These are phyloP conservation scores for Drosophila orosa DNA, from an alignment of 1,140 invertebrate species.

Conservation along the genomic window DNA sequence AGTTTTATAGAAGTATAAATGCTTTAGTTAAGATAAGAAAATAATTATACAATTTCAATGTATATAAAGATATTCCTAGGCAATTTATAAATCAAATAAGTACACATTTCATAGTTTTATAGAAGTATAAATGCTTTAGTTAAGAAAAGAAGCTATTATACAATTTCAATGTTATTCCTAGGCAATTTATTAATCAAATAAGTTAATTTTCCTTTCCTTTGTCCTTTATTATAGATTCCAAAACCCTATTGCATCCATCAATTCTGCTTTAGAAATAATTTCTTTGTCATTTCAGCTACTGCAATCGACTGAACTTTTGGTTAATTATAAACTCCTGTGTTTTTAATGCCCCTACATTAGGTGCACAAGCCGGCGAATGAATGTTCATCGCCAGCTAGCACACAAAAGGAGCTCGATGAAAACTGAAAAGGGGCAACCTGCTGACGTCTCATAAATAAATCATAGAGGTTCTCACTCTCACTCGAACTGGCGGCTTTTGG, in stretches of 20 bases:
- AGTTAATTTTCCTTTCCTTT: background rate
- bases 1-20: background rate
- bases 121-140: background rate
- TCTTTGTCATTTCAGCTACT: background rate
- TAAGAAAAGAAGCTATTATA: too few species aligned
- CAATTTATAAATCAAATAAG: too few species aligned
- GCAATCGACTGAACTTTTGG: constrained; percentile 17
- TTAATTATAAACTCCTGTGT: constrained; percentile 29
- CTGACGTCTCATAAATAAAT: constrained; percentile 48
- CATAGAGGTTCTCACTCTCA: constrained; percentile 35
- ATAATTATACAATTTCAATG: too few species aligned
- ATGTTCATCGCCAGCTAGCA: constrained; percentile 2
- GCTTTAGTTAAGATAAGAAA: too few species aligned
- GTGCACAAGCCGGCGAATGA: constrained; percentile 12
- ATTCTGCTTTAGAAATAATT: background rate
- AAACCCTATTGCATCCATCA: background rate
- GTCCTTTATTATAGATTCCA: background rate
- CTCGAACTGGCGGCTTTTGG: background rate
- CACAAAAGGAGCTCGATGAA: constrained; percentile 29
- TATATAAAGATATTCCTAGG: too few species aligned
- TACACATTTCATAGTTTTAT: background rate
- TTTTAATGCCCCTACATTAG: constrained; percentile 36
- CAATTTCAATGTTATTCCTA: too few species aligned
- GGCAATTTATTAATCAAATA: background rate
- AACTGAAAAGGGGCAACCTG: constrained; percentile 37